A percentile compares a stretch with the other conserved stretches of the same genome.
phyloP scores from a whole-genome alignment of 92 coral and sea anemone genomes.

The Anthopleura xanthogrammica region DNA sequence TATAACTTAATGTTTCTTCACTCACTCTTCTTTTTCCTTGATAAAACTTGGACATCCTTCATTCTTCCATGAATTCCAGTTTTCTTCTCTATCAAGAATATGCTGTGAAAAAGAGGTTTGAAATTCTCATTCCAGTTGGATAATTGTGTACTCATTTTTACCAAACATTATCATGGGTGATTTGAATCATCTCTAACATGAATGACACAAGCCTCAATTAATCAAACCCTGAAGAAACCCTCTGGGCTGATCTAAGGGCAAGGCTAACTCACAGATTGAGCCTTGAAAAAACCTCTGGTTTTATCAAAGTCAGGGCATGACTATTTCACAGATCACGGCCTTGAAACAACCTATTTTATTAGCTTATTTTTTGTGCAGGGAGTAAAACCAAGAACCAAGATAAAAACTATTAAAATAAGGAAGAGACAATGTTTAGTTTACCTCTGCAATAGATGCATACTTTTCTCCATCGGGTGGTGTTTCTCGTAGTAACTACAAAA shows the following conservation, averaged over 20 bases:
- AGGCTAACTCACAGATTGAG: too few relatives aligned
- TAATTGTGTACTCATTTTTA: too few relatives aligned
- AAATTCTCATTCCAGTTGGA: background rate
- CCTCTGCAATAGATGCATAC: conserved; percentile 86
- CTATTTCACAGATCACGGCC: too few relatives aligned
- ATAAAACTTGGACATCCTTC: conserved; percentile 93
- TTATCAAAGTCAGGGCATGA: too few relatives aligned
- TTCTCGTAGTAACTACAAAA: conserved; percentile 70
- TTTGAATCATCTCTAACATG: too few relatives aligned
- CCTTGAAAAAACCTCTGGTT: too few relatives aligned
- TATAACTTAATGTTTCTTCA: background rate
- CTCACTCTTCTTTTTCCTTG: conserved; percentile 70
- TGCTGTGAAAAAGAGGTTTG: conserved; percentile 43
- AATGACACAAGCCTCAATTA: too few relatives aligned
- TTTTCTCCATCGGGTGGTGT: conserved; percentile 98
- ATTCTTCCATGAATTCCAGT: conserved; percentile 98
- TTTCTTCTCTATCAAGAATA: conserved; percentile 87
- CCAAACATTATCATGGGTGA: too few relatives aligned
- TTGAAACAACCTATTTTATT: too few relatives aligned
- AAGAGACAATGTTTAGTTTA: background rate
- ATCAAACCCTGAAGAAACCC: too few relatives aligned
- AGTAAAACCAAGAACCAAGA: background rate
- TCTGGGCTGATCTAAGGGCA: too few relatives aligned
- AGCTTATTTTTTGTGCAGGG: too few relatives aligned
- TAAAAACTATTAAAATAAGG: background rate